These are phyloP conservation scores for Chrysotoxum bicinctum DNA, from an alignment of 2,888 invertebrate species.

Conservation along the genomic window DNA sequence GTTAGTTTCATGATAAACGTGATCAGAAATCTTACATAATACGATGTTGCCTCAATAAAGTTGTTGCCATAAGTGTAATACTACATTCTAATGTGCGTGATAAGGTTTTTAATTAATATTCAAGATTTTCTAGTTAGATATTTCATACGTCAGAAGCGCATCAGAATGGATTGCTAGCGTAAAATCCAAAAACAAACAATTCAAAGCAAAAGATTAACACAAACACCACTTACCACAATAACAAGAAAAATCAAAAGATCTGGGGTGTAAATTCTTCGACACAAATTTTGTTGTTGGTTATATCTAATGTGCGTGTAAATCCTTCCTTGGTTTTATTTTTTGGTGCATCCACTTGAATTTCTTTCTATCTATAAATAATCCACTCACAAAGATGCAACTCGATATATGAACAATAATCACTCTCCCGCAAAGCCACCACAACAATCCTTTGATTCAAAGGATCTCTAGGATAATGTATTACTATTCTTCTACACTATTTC, in stretches of 20 bases:
- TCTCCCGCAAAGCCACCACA: conserved; percentile 1
- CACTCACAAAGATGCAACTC: conserved; percentile 10
- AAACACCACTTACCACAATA: conserved; percentile 42
- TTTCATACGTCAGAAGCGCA: conserved; percentile 46
- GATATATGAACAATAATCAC: conserved; percentile 8
- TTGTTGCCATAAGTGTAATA: conserved; percentile 57
- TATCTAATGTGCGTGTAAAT: conserved; percentile 10
- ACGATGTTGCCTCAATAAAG: conserved; percentile 23
- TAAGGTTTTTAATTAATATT: conserved; percentile 3
- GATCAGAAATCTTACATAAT: conserved; percentile 67
- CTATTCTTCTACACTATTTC: conserved; percentile 21
- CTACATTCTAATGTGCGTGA: conserved; percentile 43
- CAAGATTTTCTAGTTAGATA: background rate
- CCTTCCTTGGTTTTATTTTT: conserved; percentile 6
- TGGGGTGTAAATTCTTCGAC: conserved; percentile 15
- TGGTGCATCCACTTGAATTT: conserved; percentile 45
- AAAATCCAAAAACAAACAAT: background rate
- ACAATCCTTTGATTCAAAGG: conserved; percentile 6
- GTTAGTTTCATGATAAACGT: conserved; percentile 55
- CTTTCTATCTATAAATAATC: background rate
- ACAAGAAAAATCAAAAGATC: background rate
- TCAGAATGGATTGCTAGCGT: background rate
- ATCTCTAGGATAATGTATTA: background rate
- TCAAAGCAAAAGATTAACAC: background rate
- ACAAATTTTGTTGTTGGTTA: background rate